These are phyloP conservation scores for Sakesphorus luctuosus DNA, from an alignment of 2,113 vertebrate species.

Conservation along the genomic window DNA sequence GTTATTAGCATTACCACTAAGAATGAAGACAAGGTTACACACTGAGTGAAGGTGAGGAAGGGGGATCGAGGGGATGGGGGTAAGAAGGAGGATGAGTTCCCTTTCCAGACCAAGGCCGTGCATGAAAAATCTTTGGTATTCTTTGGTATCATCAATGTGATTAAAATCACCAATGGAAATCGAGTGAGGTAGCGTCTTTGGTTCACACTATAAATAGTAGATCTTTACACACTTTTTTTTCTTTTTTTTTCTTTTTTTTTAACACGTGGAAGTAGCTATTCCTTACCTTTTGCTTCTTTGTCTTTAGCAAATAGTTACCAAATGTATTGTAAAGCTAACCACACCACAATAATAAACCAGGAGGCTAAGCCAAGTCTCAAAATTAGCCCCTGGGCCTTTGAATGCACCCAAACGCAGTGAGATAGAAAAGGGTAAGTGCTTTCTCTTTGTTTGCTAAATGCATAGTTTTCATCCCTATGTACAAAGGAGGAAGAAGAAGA, in stretches of 20 bases:
- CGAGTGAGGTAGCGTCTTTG: slow-evolving; percentile 99
- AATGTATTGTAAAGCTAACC: slow-evolving; percentile 89
- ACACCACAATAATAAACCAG: slow-evolving; percentile 85
- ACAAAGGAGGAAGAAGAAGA: slow-evolving; percentile 73
- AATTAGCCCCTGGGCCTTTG: slow-evolving; percentile 73
- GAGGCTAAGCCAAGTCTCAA: slow-evolving; percentile 80
- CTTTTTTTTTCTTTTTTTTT: slow-evolving; percentile 62
- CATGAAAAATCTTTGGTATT: slow-evolving; percentile 98
- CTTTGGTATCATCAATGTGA: slow-evolving; percentile 99
- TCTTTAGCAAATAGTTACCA: slow-evolving; percentile 86
- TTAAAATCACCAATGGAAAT: slow-evolving; percentile 99
- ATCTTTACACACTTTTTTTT: slow-evolving; percentile 84
- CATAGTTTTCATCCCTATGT: slow-evolving; percentile 86
- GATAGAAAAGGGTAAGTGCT: slow-evolving; percentile 87
- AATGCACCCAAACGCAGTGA: slow-evolving; percentile 80
- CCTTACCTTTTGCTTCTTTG: slow-evolving; percentile 84
- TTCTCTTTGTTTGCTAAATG: slow-evolving; percentile 97
- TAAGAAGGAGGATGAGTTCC: slow-evolving; percentile 81
- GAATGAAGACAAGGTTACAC: slow-evolving; percentile 79
- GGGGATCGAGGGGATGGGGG: not conserved
- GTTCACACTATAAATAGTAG: slow-evolving; percentile 99
- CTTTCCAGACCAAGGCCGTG: slow-evolving; percentile 90
- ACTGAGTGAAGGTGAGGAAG: slow-evolving; percentile 72
- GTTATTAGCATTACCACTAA: slow-evolving; percentile 71
- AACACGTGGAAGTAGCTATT: slow-evolving; percentile 85